Conservation (phyloP, 1,140 invertebrate species). For the Chironomus striatipennis region DNA sequence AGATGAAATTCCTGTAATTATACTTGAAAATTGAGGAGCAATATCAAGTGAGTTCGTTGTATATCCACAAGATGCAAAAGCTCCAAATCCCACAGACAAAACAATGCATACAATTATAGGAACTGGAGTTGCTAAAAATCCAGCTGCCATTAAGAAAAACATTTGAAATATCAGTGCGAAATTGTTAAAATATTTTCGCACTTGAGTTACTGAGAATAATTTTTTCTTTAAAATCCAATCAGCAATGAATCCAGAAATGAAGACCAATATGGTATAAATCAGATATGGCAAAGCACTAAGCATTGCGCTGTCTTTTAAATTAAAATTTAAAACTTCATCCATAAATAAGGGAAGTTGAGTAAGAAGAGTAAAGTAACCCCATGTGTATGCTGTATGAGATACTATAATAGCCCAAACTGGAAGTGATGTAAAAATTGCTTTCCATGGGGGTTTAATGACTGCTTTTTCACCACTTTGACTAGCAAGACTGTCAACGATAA, state of each 20-base stretch:
- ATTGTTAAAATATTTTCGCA: slow-evolving; percentile 59
- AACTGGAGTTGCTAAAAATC: slow-evolving; percentile 48
- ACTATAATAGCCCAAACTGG: slow-evolving; percentile 56
- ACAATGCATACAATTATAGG: slow-evolving; percentile 63
- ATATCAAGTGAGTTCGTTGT: slow-evolving; percentile 75
- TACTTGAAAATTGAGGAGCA: slow-evolving; percentile 65
- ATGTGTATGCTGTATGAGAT: slow-evolving; percentile 55
- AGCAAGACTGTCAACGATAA: slow-evolving; percentile 42
- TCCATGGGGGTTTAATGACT: slow-evolving; percentile 46
- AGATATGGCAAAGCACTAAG: slow-evolving; percentile 70
- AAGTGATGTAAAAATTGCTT: slow-evolving; percentile 48
- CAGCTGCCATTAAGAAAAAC: slow-evolving; percentile 66
- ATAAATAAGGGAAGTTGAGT: slow-evolving; percentile 65
- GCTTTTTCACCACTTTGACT: not conserved
- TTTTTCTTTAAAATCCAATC: slow-evolving; percentile 49
- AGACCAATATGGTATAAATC: slow-evolving; percentile 53
- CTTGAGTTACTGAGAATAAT: slow-evolving; percentile 43
- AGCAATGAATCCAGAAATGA: slow-evolving; percentile 47
- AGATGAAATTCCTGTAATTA: slow-evolving; percentile 76
- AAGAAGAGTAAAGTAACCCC: slow-evolving; percentile 59
- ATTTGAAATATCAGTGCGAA: slow-evolving; percentile 60
- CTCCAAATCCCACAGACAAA: slow-evolving; percentile 70
- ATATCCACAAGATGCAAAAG: slow-evolving; percentile 74
- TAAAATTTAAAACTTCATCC: slow-evolving; percentile 52
- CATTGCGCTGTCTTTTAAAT: slow-evolving; percentile 60